Evolutionary conservation across 23 tunicate species (phyloP), one percentile per base, ranked within the genome.

Genomic region (Ciona savignyi): DNA sequence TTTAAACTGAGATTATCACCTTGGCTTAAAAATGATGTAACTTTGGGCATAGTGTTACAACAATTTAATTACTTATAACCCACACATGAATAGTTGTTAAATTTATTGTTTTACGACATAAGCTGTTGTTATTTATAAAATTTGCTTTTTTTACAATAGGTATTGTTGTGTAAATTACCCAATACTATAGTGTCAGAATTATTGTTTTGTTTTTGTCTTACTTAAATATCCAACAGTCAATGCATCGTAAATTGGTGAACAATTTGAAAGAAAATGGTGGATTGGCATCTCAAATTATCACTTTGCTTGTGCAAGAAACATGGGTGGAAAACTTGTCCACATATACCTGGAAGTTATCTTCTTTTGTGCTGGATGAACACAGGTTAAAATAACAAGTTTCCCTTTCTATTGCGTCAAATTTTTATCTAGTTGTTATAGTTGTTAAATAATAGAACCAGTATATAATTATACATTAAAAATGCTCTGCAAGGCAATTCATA

Each of bases 281-380:
- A 15, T 3, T 24, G 23, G 72, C 72, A 2, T 68, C 60, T 32
- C 78, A 77, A 22, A 27, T 71, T 25, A 74, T 84, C 1, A 84
- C 82, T 22, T 71, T 84, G 19, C 48, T 84, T 49, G 64, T 84
- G 49, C 82, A 77, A 35, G 82, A 84, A 77, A 29, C 65, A 24
- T 77, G 89, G 82, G 32, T 33, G 3, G 78, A 74, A 71, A 63
- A 69, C 34, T 67, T 71, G 3, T 70, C 82, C 1, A 77, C 78
- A 1, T 74, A 84, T 63, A 4, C 70, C 3, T 84, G 89, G 89
- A 77, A 63, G 60, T 84, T 78, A 71, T 74, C 76, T 71, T 78
- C 89, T 51, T 84, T 70, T 49, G 61, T 49, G 19, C 15, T 49
- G 20, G 20, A 49, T 49, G 20, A n/a, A n/a, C n/a, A 49, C n/a